Conservation (phyloP, 2,113 vertebrate genomes). For the Eulemur rufifrons region DNA sequence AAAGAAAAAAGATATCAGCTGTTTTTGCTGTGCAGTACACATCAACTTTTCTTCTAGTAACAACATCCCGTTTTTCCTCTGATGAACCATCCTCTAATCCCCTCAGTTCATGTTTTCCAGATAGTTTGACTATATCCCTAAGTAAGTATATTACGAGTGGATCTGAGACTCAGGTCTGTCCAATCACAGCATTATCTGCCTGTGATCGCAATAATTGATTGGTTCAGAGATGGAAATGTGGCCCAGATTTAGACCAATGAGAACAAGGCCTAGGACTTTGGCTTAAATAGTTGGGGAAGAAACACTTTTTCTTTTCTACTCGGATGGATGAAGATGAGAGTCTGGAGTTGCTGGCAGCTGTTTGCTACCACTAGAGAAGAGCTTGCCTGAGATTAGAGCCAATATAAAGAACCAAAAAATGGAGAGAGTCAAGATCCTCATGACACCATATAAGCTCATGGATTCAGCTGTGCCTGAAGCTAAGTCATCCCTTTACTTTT, state of each 20-base stretch:
- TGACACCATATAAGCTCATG: background rate
- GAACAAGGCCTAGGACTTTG: background rate
- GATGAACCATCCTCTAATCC: background rate
- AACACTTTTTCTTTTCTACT: background rate
- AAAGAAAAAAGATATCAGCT: background rate
- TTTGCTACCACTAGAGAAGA: background rate
- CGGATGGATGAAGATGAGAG: background rate
- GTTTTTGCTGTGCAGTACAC: background rate
- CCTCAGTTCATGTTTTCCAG: background rate
- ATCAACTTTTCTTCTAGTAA: background rate
- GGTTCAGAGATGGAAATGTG: background rate
- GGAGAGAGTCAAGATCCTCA: background rate
- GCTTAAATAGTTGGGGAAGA: background rate
- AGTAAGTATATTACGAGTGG: background rate
- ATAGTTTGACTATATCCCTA: background rate
- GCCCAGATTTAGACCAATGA: background rate
- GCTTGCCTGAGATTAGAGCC: background rate
- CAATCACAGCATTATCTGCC: background rate
- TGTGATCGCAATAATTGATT: background rate
- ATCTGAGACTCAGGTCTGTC: background rate
- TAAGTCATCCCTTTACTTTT: background rate
- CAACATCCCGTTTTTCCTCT: background rate
- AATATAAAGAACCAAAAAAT: background rate
- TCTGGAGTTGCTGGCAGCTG: background rate
- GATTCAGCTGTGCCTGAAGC: background rate